phyloP scores from a whole-genome alignment of 2,888 invertebrate genomes.

The Ennomos fuscantarius region DNA sequence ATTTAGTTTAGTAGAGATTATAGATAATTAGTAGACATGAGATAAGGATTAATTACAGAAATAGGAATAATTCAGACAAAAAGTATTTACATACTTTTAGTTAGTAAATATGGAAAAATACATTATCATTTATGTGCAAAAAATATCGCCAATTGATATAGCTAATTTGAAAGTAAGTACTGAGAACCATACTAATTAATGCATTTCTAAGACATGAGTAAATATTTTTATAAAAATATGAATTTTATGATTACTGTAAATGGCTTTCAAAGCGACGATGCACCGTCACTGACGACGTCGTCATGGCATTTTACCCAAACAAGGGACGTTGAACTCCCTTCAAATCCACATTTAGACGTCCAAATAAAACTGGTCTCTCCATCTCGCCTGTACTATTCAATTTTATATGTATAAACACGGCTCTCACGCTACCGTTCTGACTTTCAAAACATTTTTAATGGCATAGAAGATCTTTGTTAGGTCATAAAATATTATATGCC shows the following conservation, averaged over 20 bases:
- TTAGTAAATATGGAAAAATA: too few species aligned
- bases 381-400: constrained; percentile 55
- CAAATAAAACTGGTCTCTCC: constrained; percentile 61
- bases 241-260: constrained; percentile 22
- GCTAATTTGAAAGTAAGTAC: too few species aligned
- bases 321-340: constrained; percentile 71
- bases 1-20: too few species aligned
- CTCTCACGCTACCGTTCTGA: constrained; percentile 42
- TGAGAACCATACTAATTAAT: too few species aligned
- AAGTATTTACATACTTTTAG: too few species aligned
- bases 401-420: constrained; percentile 42
- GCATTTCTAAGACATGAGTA: not conserved
- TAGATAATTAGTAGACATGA: too few species aligned
- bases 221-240: constrained; percentile 14
- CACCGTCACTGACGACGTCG: constrained; percentile 26
- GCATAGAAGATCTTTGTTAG: constrained; percentile 26
- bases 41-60: too few species aligned
- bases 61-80: too few species aligned
- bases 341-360: constrained; percentile 58
- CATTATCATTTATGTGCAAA: too few species aligned
- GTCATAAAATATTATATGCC: constrained; percentile 18
- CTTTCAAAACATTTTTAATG: constrained; percentile 33
- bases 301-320: constrained; percentile 63
- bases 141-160: too few species aligned
- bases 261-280: constrained; percentile 21